Evolutionary conservation across 2,888 invertebrate genomes (phyloP).

Genomic region (Unio pictorum): DNA sequence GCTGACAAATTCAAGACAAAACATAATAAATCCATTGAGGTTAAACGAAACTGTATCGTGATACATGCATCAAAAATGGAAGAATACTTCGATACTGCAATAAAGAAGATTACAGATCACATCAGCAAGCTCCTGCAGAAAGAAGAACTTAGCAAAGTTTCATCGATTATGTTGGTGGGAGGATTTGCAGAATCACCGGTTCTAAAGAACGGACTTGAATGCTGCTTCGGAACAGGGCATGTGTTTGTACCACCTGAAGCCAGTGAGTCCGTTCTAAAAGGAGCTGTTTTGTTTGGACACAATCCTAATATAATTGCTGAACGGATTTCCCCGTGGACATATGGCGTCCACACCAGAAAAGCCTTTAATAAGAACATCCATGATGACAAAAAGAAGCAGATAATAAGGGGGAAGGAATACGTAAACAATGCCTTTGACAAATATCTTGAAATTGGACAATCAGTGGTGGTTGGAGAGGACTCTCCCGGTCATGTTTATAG

Average conservation of each 20-base stretch:
- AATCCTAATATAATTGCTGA: constrained; percentile 26
- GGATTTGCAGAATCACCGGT: constrained; percentile 36
- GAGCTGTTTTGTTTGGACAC: constrained; percentile 35
- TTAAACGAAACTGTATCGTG: too few species aligned
- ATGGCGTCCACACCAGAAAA: constrained; percentile 31
- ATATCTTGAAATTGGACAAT: constrained; percentile 22
- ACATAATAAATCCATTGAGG: too few species aligned
- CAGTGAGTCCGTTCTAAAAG: constrained; percentile 30
- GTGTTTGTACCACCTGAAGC: constrained; percentile 25
- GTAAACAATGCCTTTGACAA: constrained; percentile 28
- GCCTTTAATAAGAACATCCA: constrained; percentile 13
- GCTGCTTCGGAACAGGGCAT: constrained; percentile 12
- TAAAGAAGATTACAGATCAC: constrained; percentile 18
- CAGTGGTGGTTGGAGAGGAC: constrained; percentile 14
- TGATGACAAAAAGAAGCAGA: constrained; percentile 3
- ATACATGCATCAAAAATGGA: constrained; percentile 13
- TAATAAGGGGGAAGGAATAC: constrained; percentile 12
- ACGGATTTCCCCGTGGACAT: constrained; percentile 29
- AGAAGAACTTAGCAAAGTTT: constrained; percentile 12
- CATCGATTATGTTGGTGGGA: constrained; percentile 31
- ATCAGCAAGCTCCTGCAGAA: constrained; percentile 15
- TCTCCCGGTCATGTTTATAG: not conserved
- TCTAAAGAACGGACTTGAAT: constrained; percentile 18
- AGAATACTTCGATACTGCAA: constrained; percentile 17
- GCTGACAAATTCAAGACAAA: not conserved